A percentile compares a stretch with the other conserved stretches of the same genome.
phyloP scores from a whole-genome alignment of 2,113 vertebrate species.

The Cryptotis parvus region DNA sequence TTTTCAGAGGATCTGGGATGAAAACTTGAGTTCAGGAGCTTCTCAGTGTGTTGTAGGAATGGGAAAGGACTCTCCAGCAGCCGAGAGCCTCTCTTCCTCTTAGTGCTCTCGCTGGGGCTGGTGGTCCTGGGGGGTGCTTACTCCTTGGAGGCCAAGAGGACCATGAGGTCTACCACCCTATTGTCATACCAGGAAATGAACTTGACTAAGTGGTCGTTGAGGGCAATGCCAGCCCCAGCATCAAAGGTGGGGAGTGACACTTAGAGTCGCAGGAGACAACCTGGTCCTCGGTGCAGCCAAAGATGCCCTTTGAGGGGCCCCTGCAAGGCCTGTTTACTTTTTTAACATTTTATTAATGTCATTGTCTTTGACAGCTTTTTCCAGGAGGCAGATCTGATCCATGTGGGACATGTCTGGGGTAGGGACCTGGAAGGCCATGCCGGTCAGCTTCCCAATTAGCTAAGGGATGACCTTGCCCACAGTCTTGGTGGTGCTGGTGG shows the following conservation, averaged over 20 bases:
- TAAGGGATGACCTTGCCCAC: conserved; percentile 99
- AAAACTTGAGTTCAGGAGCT: conserved; percentile 78
- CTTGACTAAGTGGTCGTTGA: conserved; percentile 98
- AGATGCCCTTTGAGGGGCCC: conserved; percentile 96
- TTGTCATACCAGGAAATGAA: conserved; percentile 96
- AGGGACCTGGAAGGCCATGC: conserved; percentile 99
- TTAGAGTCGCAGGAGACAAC: conserved; percentile 98
- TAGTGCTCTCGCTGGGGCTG: too few relatives aligned
- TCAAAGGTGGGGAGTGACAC: conserved; percentile 89
- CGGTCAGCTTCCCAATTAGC: conserved; percentile 97
- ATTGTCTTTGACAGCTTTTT: conserved; percentile 96
- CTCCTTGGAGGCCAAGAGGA: too few relatives aligned
- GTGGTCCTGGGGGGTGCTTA: too few relatives aligned
- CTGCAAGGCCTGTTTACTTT: conserved; percentile 92
- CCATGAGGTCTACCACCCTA: conserved; percentile 96
- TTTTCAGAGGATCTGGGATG: conserved; percentile 78
- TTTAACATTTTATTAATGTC: conserved; percentile 97
- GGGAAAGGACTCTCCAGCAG: conserved; percentile 66
- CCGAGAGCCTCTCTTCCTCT: too few relatives aligned
- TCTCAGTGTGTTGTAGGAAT: conserved; percentile 76
- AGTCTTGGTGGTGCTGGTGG: conserved; percentile 97
- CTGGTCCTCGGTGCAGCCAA: conserved; percentile 98
- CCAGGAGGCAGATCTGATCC: conserved; percentile 96
- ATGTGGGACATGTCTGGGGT: conserved; percentile 97
- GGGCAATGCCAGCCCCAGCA: conserved; percentile 96